A percentile compares a stretch with the other conserved stretches of the same genome.
Conservation (phyloP, 2,888 invertebrate species). For the Dolichomitus sp. region DNA sequence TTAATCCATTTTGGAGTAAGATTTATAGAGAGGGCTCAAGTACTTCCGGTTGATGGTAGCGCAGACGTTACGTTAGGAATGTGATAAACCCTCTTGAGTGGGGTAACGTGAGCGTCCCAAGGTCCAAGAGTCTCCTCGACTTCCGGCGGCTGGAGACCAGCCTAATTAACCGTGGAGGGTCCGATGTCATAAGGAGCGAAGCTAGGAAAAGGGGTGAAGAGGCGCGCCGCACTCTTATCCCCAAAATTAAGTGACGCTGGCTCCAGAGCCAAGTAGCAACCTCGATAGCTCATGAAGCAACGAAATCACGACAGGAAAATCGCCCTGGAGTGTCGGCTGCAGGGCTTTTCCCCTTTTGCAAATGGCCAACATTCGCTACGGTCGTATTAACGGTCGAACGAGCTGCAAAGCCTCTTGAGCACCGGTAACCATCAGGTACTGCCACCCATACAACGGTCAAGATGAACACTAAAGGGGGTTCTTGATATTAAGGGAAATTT, state of each 20-base stretch:
- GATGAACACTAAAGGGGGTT: constrained; percentile 2
- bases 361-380: constrained; percentile 50
- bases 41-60: constrained; percentile 41
- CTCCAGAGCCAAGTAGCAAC: constrained; percentile 61
- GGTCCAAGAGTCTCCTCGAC: constrained; percentile 50
- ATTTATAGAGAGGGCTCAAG: constrained; percentile 43
- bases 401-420: constrained; percentile 55
- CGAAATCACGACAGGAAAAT: constrained; percentile 29
- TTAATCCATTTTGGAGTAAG: constrained; percentile 50
- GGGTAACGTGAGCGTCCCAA: constrained; percentile 38
- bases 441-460: constrained; percentile 18
- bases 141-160: constrained; percentile 53
- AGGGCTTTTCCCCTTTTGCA: constrained; percentile 54
- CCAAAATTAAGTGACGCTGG: constrained; percentile 72
- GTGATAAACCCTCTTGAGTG: constrained; percentile 51
- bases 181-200: constrained; percentile 59
- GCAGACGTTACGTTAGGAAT: constrained; percentile 50
- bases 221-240: constrained; percentile 65
- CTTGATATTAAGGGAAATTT: constrained; percentile 43
- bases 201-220: constrained; percentile 33
- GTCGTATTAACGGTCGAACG: constrained; percentile 64
- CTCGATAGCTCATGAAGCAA: constrained; percentile 63
- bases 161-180: constrained; percentile 67
- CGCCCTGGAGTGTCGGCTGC: constrained; percentile 6
- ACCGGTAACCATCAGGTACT: neutral